phyloP scores from a whole-genome alignment of 2,113 vertebrate genomes.

The Catharus minimus region DNA sequence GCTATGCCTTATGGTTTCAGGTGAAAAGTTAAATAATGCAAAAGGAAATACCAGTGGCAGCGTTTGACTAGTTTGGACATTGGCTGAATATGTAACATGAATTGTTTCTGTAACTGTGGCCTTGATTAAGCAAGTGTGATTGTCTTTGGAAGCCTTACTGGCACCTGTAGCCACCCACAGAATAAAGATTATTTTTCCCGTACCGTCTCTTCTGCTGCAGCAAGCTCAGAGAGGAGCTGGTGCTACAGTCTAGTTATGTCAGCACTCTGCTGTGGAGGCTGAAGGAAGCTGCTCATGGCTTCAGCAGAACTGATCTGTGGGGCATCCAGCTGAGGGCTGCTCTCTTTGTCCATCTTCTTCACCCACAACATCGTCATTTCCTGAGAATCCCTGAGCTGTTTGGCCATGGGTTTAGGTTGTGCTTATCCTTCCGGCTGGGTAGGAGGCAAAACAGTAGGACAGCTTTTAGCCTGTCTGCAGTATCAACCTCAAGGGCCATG shows the following conservation, averaged over 20 bases:
- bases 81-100: rapidly evolving
- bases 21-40: not conserved
- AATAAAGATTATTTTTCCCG: not conserved
- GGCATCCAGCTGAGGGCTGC: not conserved
- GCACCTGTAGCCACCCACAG: not conserved
- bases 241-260: not conserved
- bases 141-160: not conserved
- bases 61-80: not conserved
- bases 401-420: not conserved
- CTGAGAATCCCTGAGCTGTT: not conserved
- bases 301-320: not conserved
- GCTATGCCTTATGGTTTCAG: not conserved
- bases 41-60: not conserved
- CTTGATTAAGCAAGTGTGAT: not conserved
- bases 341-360: not conserved
- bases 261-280: not conserved
- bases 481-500: not conserved
- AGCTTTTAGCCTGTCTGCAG: not conserved
- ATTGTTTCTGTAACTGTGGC: not conserved
- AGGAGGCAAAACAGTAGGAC: not conserved
- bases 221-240: not conserved
- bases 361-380: not conserved
- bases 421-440: not conserved
- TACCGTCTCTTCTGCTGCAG: not conserved
- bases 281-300: not conserved